Evolutionary conservation across 2,888 invertebrate genomes (phyloP), one percentile per base, ranked within the genome.

Genomic region (Habroteleia sp.): DNA sequence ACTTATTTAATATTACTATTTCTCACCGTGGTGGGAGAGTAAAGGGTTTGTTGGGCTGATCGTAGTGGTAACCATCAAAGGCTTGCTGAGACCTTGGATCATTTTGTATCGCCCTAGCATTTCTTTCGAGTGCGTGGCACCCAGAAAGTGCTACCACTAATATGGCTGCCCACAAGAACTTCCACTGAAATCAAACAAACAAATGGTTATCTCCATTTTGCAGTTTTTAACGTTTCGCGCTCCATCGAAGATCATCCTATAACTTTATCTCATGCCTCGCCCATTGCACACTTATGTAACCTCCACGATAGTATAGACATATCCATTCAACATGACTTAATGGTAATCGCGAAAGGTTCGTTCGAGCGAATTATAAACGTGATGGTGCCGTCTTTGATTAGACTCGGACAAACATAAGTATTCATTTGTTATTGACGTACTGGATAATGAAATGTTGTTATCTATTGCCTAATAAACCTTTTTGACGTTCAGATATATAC

Each of bases 111-210:
- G 87, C 88, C 76, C 87, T 81, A 73, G 81, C 82, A 72, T 77
- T 84, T 63, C 82, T 84, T 25, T 84, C 84, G 58, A 81, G 77
- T 56, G 83, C 84, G 79, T 84, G 71, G 66, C 82, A 79, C 52
- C 84, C 80, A 76, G 84, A 83, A 62, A 88, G 82, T 73, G 85
- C 83, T 78, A 82, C 86, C 84, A 87, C 82, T 13, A 87, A 33
- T 6, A 84, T 83, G 83, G 83, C 80, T 80, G 82, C 78, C 86
- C 86, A 85, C 76, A 88, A 78, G 68, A 84, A 78, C 76, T 84
- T 83, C 81, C 84, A 82, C 87, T 88, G 68, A 14, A 85, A 84
- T 3, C 23, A 54, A 44, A 56, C 17, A 29, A 6, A 25, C 7
- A 5, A 25, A 20, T 6, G 14, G 23, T 52, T 33, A 2, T 17